A percentile compares a stretch with the other conserved stretches of the same genome.
These are phyloP conservation scores for Drosophila subpulchrella DNA, from an alignment of 1,140 invertebrate genomes.

Conservation along the genomic window DNA sequence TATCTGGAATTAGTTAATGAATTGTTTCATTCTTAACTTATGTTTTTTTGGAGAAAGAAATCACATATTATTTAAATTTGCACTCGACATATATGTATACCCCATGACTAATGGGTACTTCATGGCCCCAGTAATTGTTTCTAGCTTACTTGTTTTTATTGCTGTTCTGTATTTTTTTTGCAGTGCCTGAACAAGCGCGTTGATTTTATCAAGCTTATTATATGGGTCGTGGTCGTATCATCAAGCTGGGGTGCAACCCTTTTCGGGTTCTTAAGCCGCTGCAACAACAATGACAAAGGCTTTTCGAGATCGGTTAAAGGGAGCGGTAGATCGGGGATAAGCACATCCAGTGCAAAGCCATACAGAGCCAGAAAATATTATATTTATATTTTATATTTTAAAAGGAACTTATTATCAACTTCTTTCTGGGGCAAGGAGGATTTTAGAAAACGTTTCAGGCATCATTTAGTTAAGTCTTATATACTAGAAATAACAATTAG, in stretches of 20 bases:
- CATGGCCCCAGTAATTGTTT: conserved; percentile 15
- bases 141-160: conserved; percentile 7
- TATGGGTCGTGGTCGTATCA: conserved; percentile 55
- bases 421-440: too few relatives aligned
- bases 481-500: too few relatives aligned
- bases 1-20: too few relatives aligned
- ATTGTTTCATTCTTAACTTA: too few relatives aligned
- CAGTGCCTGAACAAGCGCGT: conserved; percentile 46
- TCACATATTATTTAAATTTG: too few relatives aligned
- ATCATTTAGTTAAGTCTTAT: too few relatives aligned
- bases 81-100: background rate
- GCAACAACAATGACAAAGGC: conserved; percentile 37
- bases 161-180: background rate
- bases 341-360: conserved; percentile 33
- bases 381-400: too few relatives aligned
- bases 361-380: conserved; percentile 13
- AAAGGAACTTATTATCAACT: too few relatives aligned
- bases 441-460: too few relatives aligned
- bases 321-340: conserved; percentile 18
- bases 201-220: conserved; percentile 81
- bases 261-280: conserved; percentile 38
- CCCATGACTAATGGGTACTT: conserved; percentile 4
- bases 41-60: too few relatives aligned
- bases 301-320: conserved; percentile 20
- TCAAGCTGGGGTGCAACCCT: conserved; percentile 40